Evolutionary conservation across 2,113 vertebrate genomes (phyloP), one percentile per base, ranked within the genome.

Genomic region (Ceratotherium simum): DNA sequence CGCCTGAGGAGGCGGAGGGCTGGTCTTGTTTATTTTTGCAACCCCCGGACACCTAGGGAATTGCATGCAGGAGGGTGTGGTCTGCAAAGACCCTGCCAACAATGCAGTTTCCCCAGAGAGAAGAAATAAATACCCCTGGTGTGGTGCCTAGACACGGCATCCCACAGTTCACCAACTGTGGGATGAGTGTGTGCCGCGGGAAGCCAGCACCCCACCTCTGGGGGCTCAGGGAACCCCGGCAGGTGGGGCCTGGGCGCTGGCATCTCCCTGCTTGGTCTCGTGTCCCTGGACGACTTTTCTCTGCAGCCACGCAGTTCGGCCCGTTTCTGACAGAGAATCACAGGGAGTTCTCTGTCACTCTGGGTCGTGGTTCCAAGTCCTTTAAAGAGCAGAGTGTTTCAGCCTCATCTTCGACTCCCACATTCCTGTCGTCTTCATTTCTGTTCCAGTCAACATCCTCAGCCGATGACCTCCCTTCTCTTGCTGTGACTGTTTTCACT

Each of bases 91-190:
- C 9, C 36, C 27, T 33, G 4, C 12, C 33, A 58, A 14, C 17
- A 69, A 31, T 0, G 33, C 1, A 2, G 13, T 20, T 14, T 25
- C 5, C 21, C 64, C 9, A 42, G 39, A 60, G 54, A 12, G 20
- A 56, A 39, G 14, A 25, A n/a, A 69, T 17, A 39, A 13, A 16
- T 33, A 17, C 8, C 12, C 10, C 9, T 5, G 12, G 7, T 3
- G 51, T 48, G 8, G 48, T 33, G 54, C 54, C 11, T n/a, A 27
- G 58, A 60, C 20, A 12, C 2, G 25, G 31, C 6, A 0, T 4
- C 0, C 0, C 6, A 29, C 13, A 3, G 10, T 7, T 25, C 6
- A 23, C 81, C 31, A 42, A 10, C 2, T 27, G n/a, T n/a, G n/a
- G n/a, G n/a, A 3, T 11, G 2, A 8, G 11, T 4, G 6, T 23